Percentiles rank a stretch among this genome's conserved stretches.
Evolutionary conservation across 2,797 vertebrate species (phyloP).

Genomic region (Martes flavigula): DNA sequence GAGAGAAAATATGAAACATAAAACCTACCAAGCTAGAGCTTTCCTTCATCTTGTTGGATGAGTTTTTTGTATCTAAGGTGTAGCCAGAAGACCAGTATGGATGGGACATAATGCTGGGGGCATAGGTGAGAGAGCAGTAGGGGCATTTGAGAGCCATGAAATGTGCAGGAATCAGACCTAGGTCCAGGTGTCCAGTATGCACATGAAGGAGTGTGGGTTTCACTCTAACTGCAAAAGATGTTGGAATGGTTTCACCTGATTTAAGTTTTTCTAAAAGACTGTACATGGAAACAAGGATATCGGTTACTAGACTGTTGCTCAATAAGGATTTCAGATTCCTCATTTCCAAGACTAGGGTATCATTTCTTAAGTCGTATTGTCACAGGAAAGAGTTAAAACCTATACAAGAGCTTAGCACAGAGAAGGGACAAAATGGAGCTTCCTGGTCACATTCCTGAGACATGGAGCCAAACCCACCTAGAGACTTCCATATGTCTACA

Average conservation of each 20-base stretch:
- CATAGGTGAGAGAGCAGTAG: fast-evolving
- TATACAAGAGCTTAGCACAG: neutral
- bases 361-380: neutral
- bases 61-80: neutral
- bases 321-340: neutral
- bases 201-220: neutral
- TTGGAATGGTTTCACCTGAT: neutral
- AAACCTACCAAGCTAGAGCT: neutral
- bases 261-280: neutral
- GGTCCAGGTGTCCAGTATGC: fast-evolving
- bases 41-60: neutral
- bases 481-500: neutral
- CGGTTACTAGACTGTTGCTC: neutral
- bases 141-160: fast-evolving
- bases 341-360: neutral
- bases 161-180: too few relatives aligned
- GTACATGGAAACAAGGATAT: neutral
- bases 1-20: neutral
- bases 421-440: neutral
- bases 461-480: neutral
- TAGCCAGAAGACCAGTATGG: neutral
- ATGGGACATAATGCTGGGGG: neutral
- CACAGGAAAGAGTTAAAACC: neutral
- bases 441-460: neutral
- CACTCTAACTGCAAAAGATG: neutral